Base-by-base conservation (phyloP, 2,113 vertebrate species). In the Plestiodon gilberti region DNA sequence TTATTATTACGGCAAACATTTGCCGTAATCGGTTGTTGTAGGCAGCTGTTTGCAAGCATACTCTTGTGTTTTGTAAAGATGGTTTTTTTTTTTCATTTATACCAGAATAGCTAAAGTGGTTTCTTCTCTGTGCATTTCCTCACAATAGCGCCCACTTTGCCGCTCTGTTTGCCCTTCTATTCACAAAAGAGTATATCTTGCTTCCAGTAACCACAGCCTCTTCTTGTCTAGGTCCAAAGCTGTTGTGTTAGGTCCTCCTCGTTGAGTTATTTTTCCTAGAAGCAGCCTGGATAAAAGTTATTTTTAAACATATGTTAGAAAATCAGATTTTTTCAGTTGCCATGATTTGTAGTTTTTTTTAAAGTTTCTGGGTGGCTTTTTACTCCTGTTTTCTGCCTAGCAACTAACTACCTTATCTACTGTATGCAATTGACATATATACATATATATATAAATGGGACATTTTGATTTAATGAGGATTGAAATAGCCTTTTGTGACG, bases 191-290 rank as follows among this genome's bases (percentile, higher is more conserved):
- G n/a, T 28, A 17, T 70, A 65, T 78, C 59, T 86, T 88, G 69
- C 64, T 74, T 90, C 88, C 62, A 64, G 74, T 87, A 92, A 83
- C 20, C 0, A 0, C n/a, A 20, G 8, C 0, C 80, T 91, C 79
- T 71, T 88, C 86, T 79, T 28, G 61, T 80, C 38, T 78, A 70
- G 89, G 75, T 84, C 85, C 78, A 87, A 85, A 85, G 82, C 85
- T 84, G 23, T 88, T 90, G 84, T 83, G 76, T 87, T 87, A 92
- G 70, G 69, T 92, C 86, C 88, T 4, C 0, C 88, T 4, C 0
- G 23, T 85, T 0, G 0, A 90, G 86, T 91, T 91, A 75, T 91
- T 89, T 89, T 93, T 91, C 88, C 86, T 91, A 86, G 88, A 17
- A 57, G 10, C 17, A 17, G 55, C 11, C 3, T 6, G 6, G 55